Percentiles rank a stretch among this genome's conserved stretches.
phyloP scores from a whole-genome alignment of 2,113 vertebrate species.

The Pangasianodon hypophthalmus region DNA sequence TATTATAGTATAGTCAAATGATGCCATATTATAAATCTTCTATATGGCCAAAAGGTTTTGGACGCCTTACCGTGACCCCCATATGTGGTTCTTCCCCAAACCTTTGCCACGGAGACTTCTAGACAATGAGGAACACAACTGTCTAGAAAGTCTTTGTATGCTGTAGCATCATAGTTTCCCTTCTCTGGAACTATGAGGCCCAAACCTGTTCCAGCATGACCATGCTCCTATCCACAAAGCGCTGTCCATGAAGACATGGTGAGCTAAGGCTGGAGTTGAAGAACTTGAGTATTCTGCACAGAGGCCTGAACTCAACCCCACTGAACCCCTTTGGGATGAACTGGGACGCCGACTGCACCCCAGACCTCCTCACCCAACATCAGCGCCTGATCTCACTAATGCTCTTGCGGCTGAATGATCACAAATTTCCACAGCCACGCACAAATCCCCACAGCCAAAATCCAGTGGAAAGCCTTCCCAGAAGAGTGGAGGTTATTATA shows the following conservation, averaged over 20 bases:
- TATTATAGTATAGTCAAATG: too few relatives aligned
- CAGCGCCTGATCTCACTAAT: not conserved
- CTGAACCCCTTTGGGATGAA: not conserved
- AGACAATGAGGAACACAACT: too few relatives aligned
- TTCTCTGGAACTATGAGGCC: too few relatives aligned
- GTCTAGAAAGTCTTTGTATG: too few relatives aligned
- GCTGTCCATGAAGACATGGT: not conserved
- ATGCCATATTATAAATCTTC: too few relatives aligned
- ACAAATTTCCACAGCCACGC: not conserved
- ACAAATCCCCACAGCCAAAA: not conserved
- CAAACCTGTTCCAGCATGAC: not conserved
- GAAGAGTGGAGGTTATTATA: not conserved
- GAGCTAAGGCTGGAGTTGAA: not conserved
- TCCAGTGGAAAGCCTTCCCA: not conserved
- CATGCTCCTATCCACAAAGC: not conserved
- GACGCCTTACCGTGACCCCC: not conserved
- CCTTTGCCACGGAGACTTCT: too few relatives aligned
- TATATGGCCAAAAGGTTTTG: not conserved
- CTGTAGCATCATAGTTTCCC: too few relatives aligned
- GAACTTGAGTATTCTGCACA: not conserved
- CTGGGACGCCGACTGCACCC: not conserved
- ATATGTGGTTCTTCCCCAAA: too few relatives aligned
- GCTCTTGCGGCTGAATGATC: not conserved
- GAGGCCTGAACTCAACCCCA: not conserved
- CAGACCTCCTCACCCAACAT: not conserved